Base-by-base conservation (phyloP, 2,888 invertebrate genomes). In the Fragum sueziense region DNA sequence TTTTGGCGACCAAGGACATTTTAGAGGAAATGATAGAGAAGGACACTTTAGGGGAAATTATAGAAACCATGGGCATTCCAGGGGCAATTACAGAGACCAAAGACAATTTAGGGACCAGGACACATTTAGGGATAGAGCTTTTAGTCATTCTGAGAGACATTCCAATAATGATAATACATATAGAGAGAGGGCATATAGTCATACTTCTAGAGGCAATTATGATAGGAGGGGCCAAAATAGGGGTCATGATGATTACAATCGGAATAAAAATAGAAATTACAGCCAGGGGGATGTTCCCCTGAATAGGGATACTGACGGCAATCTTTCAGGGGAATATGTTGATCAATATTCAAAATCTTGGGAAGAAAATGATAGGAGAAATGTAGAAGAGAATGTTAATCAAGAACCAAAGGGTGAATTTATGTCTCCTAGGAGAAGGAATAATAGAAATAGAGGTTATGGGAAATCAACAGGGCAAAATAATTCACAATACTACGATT, bases 121-220 rank as follows among this genome's bases (percentile, higher is more conserved):
- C 25, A 52, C 62, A 41, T 76, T 62, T 67, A 67, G 76, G 47
- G 71, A 41, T 22, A n/a, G 41, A 22, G 41, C 22, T 41, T 14
- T 25, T 27, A 65, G 65, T 41, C 41, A 65, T 41, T 25, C 37
- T n/a, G 41, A 41, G 17, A 34, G 41, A 22, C 22, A 37, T 33
- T 57, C n/a, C 6, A 61, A 33, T 14, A 11, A 59, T 11, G 14
- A 20, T 29, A 11, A 59, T 59, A 4, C 22, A 6, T 59, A 9
- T n/a, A 62, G 62, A 34, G 62, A 70, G 31, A 61, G 76, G 41
- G 67, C 29, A n/a, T 68, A 74, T 27, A 68, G 59, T 68, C 68
- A 74, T 17, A n/a, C n/a, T n/a, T n/a, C n/a, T n/a, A n/a, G n/a
- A 47, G 47, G n/a, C n/a, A 20, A 47, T 47, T 47, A 3, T 14